Evolutionary conservation across 2,113 vertebrate genomes (phyloP).

Genomic region (Perccottus glenii): DNA sequence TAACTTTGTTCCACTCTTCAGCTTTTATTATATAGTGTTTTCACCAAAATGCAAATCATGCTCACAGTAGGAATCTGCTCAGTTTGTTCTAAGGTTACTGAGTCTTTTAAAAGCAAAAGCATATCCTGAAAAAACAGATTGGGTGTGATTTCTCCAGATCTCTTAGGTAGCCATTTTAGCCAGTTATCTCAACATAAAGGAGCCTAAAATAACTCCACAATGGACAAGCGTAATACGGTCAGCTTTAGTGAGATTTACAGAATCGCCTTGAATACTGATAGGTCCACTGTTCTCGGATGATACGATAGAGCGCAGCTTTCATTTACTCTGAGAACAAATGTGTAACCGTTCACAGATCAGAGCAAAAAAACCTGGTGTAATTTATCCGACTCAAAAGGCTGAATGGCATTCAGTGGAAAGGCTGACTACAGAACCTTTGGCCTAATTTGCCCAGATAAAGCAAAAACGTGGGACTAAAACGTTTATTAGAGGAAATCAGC

Average conservation of each 20-base stretch:
- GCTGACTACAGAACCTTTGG: slow-evolving; percentile 7
- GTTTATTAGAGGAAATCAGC: neutral
- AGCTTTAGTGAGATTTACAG: slow-evolving; percentile 56
- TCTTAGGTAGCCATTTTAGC: slow-evolving; percentile 12
- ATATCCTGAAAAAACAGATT: neutral
- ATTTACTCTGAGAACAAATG: slow-evolving; percentile 53
- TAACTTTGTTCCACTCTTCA: slow-evolving; percentile 30
- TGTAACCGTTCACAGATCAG: slow-evolving; percentile 13
- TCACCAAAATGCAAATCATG: slow-evolving; percentile 24
- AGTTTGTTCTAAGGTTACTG: slow-evolving; percentile 10
- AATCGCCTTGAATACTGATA: slow-evolving; percentile 34
- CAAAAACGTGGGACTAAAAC: slow-evolving; percentile 11
- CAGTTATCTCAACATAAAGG: slow-evolving; percentile 33
- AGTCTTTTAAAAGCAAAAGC: neutral
- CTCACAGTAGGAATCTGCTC: slow-evolving; percentile 12
- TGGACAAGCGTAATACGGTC: slow-evolving; percentile 8
- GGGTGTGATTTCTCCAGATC: slow-evolving; percentile 21
- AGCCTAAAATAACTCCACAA: slow-evolving; percentile 37
- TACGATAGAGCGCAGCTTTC: slow-evolving; percentile 16
- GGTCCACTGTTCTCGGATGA: slow-evolving; percentile 30
- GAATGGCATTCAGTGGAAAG: slow-evolving; percentile 17
- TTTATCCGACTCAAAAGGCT: slow-evolving; percentile 46
- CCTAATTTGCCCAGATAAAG: slow-evolving; percentile 31
- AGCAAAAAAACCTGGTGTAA: slow-evolving; percentile 32
- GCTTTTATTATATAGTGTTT: slow-evolving; percentile 20